Base-by-base conservation (phyloP, 2,888 invertebrate genomes). In the Amphipyra tragopoginis region DNA sequence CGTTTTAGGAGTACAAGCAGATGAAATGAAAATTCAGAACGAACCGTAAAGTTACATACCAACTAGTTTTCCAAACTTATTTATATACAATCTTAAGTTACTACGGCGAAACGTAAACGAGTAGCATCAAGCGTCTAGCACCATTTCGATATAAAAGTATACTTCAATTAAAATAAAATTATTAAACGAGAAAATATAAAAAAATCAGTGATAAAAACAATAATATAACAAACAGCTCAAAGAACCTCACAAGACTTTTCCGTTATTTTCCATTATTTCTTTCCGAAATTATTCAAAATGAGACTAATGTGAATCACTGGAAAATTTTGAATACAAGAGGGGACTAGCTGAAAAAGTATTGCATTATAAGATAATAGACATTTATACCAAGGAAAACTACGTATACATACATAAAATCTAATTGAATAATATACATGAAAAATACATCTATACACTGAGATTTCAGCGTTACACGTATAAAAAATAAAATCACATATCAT, bases 101-200 rank as follows among this genome's bases (percentile, higher is more conserved):
- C 85, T 90, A 92, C 79, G 81, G 88, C 86, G 84, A 92, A 71
- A 91, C 67, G 89, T 83, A 90, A 91, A 87, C 84, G 84, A 88
- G 81, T 81, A 86, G 87, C 88, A 85, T 86, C 72, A 89, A 93
- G 93, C 93, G 86, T 93, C 93, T 94, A 94, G 94, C 94, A 94
- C 94, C 94, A 94, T 94, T 93, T 90, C 84, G 88, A 93, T 93
- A 92, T 90, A 91, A 89, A 90, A 86, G 89, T 93, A 92, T 91
- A 91, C 88, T 85, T 87, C 85, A 84, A 88, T 85, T 77, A 92
- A 92, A 89, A 93, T 93, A 93, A 93, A 87, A 93, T 93, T 93
- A 93, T 87, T 86, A 93, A 93, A 83, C 91, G 88, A 90, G 87
- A 87, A 88, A 66, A 86, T 87, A 90, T 81, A 85, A 75, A 85